These are phyloP conservation scores for Calameuta filiformis DNA, from an alignment of 2,888 invertebrate species.

Conservation along the genomic window DNA sequence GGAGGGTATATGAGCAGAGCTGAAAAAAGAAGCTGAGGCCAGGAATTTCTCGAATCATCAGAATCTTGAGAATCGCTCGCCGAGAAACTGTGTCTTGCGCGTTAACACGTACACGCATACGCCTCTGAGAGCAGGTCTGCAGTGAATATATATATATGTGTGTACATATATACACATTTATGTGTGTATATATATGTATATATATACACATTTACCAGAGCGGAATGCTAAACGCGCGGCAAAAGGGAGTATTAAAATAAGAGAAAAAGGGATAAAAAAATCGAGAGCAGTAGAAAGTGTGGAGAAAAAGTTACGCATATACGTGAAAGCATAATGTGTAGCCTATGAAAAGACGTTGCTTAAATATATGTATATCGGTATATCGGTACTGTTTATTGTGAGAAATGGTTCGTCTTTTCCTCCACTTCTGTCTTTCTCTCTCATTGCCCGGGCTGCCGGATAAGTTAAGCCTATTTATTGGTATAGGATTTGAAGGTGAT, in stretches of 20 bases:
- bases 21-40: neutral
- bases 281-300: neutral
- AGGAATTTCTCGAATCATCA: neutral
- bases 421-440: neutral
- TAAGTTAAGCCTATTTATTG: neutral
- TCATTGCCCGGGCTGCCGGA: neutral
- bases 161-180: neutral
- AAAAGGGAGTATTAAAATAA: constrained; percentile 7
- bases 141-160: neutral
- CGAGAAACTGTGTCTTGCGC: neutral
- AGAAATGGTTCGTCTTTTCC: neutral
- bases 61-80: neutral
- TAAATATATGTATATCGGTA: neutral
- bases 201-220: neutral
- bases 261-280: constrained; percentile 1
- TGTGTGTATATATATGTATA: too few species aligned
- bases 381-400: neutral
- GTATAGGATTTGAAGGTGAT: neutral
- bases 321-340: neutral
- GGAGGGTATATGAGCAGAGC: neutral
- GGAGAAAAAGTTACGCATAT: neutral
- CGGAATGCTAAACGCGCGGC: constrained; percentile 4
- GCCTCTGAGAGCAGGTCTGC: neutral
- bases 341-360: neutral
- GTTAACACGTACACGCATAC: neutral